These are phyloP conservation scores for Arctocebus calabarensis DNA, from an alignment of 2,797 vertebrate genomes.

Conservation along the genomic window DNA sequence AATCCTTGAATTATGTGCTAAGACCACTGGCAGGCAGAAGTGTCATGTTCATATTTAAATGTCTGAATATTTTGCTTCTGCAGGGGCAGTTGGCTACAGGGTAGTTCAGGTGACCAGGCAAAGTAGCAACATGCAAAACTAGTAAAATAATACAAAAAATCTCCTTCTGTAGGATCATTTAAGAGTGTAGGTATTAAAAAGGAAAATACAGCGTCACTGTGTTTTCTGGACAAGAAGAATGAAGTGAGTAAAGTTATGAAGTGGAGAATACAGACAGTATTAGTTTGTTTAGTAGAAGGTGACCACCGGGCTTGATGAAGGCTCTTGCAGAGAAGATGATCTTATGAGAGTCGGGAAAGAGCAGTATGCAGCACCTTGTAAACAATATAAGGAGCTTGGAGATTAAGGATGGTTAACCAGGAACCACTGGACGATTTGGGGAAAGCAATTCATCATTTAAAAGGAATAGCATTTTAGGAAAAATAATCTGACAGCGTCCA, in stretches of 20 bases:
- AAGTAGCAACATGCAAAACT: conserved; percentile 49
- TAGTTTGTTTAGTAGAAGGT: not conserved
- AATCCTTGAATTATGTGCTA: not conserved
- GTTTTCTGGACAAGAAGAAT: not conserved
- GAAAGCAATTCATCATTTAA: not conserved
- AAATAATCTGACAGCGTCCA: not conserved
- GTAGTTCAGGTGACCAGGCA: conserved; percentile 28
- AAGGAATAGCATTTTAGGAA: not conserved
- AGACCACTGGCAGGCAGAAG: not conserved
- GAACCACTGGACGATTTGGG: not conserved
- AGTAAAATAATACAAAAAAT: conserved; percentile 25
- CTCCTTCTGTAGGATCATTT: not conserved
- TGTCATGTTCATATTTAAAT: not conserved
- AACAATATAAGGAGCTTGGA: not conserved
- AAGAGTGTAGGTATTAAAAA: not conserved
- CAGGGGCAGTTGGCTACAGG: not conserved
- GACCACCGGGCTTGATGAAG: not conserved
- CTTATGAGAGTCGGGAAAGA: not conserved
- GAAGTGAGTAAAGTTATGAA: not conserved
- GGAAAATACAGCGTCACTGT: not conserved
- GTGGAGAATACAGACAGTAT: not conserved
- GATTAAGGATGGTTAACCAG: not conserved
- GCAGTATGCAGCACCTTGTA: too few species aligned
- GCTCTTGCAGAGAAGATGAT: not conserved
- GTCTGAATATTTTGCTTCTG: not conserved